These are phyloP conservation scores for Leptosomus discolor DNA, from an alignment of 2,113 vertebrate species.

Conservation along the genomic window DNA sequence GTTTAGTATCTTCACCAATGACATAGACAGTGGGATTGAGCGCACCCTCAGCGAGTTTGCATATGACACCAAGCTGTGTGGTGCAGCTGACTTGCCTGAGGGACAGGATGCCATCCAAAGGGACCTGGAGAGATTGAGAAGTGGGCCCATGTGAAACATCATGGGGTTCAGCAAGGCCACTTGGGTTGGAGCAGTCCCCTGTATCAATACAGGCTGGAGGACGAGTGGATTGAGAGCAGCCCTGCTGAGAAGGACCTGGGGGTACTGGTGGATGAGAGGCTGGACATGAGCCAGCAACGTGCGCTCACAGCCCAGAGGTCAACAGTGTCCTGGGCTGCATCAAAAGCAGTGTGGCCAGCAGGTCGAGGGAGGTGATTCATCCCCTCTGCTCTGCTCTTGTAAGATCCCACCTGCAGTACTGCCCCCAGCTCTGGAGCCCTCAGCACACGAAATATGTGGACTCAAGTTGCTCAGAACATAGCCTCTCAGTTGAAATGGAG, in stretches of 20 bases:
- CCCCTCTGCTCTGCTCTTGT: too few species aligned
- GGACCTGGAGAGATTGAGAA: neutral
- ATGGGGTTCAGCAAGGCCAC: neutral
- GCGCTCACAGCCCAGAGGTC: too few species aligned
- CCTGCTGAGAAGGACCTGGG: too few species aligned
- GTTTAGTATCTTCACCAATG: neutral
- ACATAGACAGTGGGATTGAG: neutral
- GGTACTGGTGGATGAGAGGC: neutral
- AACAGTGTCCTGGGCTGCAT: too few species aligned
- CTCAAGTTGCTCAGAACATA: too few species aligned
- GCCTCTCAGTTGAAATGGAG: neutral
- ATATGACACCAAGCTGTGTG: neutral
- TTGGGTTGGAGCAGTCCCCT: neutral
- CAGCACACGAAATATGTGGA: too few species aligned
- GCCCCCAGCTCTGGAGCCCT: too few species aligned
- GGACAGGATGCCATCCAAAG: neutral
- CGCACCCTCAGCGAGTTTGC: neutral
- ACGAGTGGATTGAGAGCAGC: neutral
- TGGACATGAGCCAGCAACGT: neutral
- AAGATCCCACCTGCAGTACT: too few species aligned
- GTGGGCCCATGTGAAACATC: neutral
- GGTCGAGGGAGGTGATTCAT: too few species aligned
- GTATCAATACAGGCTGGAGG: neutral
- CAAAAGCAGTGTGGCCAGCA: too few species aligned
- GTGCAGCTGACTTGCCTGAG: neutral